Evolutionary conservation across 2,113 vertebrate species (phyloP).

Genomic region (Pithys albifrons): DNA sequence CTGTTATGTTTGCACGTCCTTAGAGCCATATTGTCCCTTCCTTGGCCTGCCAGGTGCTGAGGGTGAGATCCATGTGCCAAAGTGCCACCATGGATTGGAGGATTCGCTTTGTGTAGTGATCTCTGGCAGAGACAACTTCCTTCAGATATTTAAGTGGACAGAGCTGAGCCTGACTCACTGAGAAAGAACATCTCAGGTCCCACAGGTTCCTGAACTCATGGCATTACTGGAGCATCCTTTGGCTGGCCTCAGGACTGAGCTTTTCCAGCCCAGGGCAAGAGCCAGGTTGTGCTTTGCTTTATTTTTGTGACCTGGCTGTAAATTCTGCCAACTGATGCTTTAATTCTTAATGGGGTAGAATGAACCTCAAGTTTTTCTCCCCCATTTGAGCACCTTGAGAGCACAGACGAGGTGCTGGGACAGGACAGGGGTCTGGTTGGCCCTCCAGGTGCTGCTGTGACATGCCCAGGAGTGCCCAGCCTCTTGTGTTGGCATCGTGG

Average conservation of each 20-base stretch:
- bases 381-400: not conserved
- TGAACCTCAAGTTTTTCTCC: not conserved
- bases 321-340: not conserved
- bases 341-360: not conserved
- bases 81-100: rapidly evolving
- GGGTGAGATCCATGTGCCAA: not conserved
- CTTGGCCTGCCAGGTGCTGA: rapidly evolving
- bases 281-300: not conserved
- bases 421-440: not conserved
- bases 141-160: not conserved
- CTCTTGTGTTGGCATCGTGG: rapidly evolving
- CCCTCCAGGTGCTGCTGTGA: not conserved
- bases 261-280: not conserved
- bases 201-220: rapidly evolving
- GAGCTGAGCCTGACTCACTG: not conserved
- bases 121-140: not conserved
- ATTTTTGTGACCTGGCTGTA: not conserved
- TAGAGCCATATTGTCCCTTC: not conserved
- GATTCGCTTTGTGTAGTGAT: not conserved
- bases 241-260: not conserved
- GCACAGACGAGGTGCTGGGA: rapidly evolving
- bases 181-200: not conserved
- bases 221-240: not conserved
- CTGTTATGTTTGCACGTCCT: not conserved
- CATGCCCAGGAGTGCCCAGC: not conserved